phyloP scores from a whole-genome alignment of 2,113 vertebrate species.

The Xenus cinereus region DNA sequence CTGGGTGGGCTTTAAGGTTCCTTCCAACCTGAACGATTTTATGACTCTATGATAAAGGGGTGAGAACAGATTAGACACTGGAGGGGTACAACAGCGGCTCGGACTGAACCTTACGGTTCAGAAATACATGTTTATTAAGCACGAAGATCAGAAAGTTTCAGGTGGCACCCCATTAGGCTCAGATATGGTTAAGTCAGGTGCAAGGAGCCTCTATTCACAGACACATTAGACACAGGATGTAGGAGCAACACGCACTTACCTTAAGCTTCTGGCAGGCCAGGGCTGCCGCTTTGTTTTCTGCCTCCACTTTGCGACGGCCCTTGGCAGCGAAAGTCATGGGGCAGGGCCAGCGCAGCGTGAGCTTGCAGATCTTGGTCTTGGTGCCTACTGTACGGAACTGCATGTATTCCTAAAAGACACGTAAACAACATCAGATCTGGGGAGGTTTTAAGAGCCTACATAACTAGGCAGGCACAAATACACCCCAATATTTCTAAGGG shows the following conservation, averaged over 20 bases:
- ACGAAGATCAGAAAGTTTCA: background rate
- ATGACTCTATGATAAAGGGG: too few species aligned
- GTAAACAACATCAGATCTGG: background rate
- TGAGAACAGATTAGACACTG: background rate
- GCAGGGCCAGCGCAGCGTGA: slow-evolving; percentile 88
- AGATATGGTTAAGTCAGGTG: fast-evolving
- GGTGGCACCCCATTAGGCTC: background rate
- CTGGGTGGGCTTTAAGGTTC: too few species aligned
- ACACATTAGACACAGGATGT: fast-evolving
- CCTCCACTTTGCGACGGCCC: slow-evolving; percentile 79
- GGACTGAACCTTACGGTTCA: background rate
- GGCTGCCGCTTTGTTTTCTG: slow-evolving; percentile 86
- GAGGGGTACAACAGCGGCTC: background rate
- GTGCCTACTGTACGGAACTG: slow-evolving; percentile 81
- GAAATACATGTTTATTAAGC: fast-evolving
- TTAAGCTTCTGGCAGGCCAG: slow-evolving; percentile 92
- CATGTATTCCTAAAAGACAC: slow-evolving; percentile 78
- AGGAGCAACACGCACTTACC: slow-evolving; percentile 60
- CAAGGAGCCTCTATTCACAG: background rate
- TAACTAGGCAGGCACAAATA: background rate
- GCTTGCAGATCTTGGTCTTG: slow-evolving; percentile 84
- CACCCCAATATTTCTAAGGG: background rate
- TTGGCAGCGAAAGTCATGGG: slow-evolving; percentile 86
- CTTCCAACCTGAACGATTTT: too few species aligned
- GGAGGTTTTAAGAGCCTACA: too few species aligned